phyloP scores from a whole-genome alignment of 2,888 invertebrate genomes.

The Lasioglossum pauxillum region DNA sequence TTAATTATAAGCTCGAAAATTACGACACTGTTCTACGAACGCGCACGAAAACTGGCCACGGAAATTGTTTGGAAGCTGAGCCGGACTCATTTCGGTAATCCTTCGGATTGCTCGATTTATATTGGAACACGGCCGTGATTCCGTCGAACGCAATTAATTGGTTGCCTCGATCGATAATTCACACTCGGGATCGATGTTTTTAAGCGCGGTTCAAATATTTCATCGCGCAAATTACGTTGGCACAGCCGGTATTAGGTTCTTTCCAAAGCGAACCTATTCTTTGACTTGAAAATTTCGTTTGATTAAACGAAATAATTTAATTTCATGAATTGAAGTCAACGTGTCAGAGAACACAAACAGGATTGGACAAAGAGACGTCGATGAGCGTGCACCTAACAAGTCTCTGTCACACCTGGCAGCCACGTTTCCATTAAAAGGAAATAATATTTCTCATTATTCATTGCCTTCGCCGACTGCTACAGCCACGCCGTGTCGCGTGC shows the following conservation, averaged over 20 bases:
- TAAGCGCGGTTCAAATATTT: background rate
- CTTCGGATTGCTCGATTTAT: constrained; percentile 10
- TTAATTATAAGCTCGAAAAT: constrained; percentile 56
- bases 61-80: constrained; percentile 15
- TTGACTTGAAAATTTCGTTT: background rate
- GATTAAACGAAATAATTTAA: background rate
- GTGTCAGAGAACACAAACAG: background rate
- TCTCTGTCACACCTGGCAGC: background rate
- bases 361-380: background rate
- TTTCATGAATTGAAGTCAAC: background rate
- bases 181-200: background rate
- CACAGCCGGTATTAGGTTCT: background rate
- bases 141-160: background rate
- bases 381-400: background rate
- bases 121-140: background rate
- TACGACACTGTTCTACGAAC: constrained; percentile 20
- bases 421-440: background rate
- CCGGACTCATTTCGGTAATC: constrained; percentile 5
- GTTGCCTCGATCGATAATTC: background rate
- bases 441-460: background rate
- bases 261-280: background rate
- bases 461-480: background rate
- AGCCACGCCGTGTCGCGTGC: background rate
- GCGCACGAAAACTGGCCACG: constrained; percentile 1
- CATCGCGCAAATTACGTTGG: background rate